Base-by-base conservation (phyloP, 1,140 invertebrate species). In the Subanguina moxae region DNA sequence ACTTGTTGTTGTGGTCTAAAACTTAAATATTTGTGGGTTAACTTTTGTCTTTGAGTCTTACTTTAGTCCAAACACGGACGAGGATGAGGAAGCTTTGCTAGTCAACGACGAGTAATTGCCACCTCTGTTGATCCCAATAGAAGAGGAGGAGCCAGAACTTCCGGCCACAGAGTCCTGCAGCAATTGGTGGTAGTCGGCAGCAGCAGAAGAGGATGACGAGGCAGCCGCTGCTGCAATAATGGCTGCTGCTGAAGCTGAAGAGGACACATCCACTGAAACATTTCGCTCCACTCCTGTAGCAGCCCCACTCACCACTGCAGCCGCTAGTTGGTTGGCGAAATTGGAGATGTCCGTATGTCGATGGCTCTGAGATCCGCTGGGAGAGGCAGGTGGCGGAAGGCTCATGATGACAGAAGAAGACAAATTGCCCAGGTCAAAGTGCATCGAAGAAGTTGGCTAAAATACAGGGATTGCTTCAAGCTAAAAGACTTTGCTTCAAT, bases 1-100 rank as follows among this genome's bases (percentile, higher is more conserved):
- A 74, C 71, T n/a, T 72, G 68, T 43, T 70, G 68, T 19, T 61
- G 58, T 21, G 58, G 28, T 30, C 58, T 61, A n/a, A 1, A 52
- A 52, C 3, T 52, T n/a, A n/a, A n/a, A n/a, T n/a, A n/a, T n/a
- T n/a, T n/a, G n/a, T n/a, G n/a, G n/a, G n/a, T n/a, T n/a, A n/a
- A n/a, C n/a, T 38, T 5, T 38, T 38, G 32, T 38, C 32, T 38
- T 38, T 38, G n/a, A 38, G 32, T 38, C 32, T 38, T 52, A 52
- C 48, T 52, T 52, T 52, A 52, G 23, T 3, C n/a, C 48, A 52
- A 52, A 52, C n/a, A 52, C 48, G 8, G 48, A 52, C 3, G 48
- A 52, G 17, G 48, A 52, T 52, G 48, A 52, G 23, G 48, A 52
- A 25, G n/a, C 3, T 15, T 52, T 52, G n/a, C 48, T 15, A 52